phyloP scores from a whole-genome alignment of 2,113 vertebrate species.

The Clupea harengus region DNA sequence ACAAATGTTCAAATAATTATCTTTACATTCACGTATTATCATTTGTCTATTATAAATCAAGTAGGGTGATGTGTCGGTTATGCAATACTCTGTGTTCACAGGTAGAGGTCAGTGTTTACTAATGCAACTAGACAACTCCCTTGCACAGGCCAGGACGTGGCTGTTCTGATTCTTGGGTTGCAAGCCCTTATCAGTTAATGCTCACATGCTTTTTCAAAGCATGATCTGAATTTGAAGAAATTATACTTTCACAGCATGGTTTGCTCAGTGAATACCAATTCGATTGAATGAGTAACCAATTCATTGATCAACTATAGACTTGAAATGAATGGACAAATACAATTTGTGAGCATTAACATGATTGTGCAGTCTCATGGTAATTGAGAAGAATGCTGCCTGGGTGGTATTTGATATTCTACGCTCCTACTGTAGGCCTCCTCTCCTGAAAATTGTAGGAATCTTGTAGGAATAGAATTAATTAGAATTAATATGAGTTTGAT shows the following conservation, averaged over 20 bases:
- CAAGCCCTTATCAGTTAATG: not conserved
- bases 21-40: too few relatives aligned
- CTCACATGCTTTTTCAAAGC: not conserved
- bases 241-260: not conserved
- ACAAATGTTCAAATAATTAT: too few relatives aligned
- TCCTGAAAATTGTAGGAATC: too few relatives aligned
- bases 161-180: not conserved
- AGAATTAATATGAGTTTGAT: not conserved
- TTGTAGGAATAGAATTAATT: not conserved
- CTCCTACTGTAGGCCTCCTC: too few relatives aligned
- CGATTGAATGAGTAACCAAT: not conserved
- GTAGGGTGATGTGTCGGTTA: not conserved
- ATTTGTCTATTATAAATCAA: too few relatives aligned
- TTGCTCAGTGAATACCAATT: not conserved
- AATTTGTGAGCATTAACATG: too few relatives aligned
- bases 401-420: too few relatives aligned
- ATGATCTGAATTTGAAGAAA: not conserved
- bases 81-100: not conserved
- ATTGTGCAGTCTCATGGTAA: not conserved
- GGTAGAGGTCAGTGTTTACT: slow-evolving; percentile 8
- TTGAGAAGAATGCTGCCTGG: not conserved
- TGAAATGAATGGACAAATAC: not conserved
- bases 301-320: not conserved
- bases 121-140: not conserved
- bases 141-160: not conserved